Evolutionary conservation across 1,140 invertebrate species (phyloP), one percentile per base, ranked within the genome.

Genomic region (Leptopilina clavipes): DNA sequence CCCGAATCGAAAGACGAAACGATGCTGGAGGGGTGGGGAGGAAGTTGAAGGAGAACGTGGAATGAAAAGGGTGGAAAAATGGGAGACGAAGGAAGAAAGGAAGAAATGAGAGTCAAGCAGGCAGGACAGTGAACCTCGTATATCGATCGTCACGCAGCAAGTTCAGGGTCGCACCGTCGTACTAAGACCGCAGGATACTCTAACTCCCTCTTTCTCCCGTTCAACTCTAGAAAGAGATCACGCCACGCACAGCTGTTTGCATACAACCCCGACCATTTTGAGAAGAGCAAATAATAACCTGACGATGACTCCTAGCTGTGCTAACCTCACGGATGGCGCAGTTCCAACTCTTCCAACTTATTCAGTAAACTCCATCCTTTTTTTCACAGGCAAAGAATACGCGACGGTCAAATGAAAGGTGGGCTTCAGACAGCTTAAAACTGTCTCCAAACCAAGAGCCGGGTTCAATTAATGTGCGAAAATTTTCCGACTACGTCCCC

Each of bases 91-190:
- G 71, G 72, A 79, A 76, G 82, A 79, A 79, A 71, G 78, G 76
- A 82, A 76, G 76, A 45, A 45, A 72, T 45, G 54, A 76, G 77
- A 78, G 75, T 11, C 72, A 71, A 31, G 76, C 25, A 73, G 80
- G 52, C 70, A 86, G 85, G 85, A 80, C 87, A 87, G 81, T 89
- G 87, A 88, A 88, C 86, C 84, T 85, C 78, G 76, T 85, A 89
- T 88, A 89, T 88, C 87, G 87, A 89, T 87, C 87, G 82, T 59
- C 75, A 81, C 80, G 77, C 75, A 74, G 86, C 86, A 88, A 88
- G 87, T 88, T 89, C 87, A 89, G 86, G 87, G 87, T 87, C 87
- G 87, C 85, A 86, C 74, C 82, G 85, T 85, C 82, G 84, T 83
- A 82, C 79, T 79, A 77, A 83, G 82, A n/a, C n/a, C n/a, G n/a